These are phyloP conservation scores for Drosophila serrata DNA, from an alignment of 1,140 invertebrate species.

Conservation along the genomic window DNA sequence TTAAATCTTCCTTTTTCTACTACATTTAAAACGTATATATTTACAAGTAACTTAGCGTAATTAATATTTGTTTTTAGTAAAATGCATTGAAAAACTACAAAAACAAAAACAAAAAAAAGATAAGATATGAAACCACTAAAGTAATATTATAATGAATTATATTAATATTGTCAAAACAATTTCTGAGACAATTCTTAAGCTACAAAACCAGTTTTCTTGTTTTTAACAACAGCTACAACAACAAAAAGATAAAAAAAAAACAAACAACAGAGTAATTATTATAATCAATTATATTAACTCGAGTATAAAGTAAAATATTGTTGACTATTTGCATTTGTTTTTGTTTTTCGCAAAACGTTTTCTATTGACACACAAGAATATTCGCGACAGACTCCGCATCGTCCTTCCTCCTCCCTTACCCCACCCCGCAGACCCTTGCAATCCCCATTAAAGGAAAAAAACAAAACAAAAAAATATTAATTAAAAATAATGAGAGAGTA, in stretches of 20 bases:
- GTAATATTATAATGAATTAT: slow-evolving; percentile 68
- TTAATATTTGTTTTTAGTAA: slow-evolving; percentile 81
- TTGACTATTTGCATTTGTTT: slow-evolving; percentile 83
- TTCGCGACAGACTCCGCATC: slow-evolving; percentile 62
- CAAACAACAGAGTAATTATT: slow-evolving; percentile 61
- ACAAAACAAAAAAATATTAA: slow-evolving; percentile 19
- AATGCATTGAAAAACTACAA: slow-evolving; percentile 71
- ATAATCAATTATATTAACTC: slow-evolving; percentile 71
- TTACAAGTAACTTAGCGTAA: slow-evolving; percentile 81
- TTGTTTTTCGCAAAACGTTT: slow-evolving; percentile 83
- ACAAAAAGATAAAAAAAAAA: slow-evolving; percentile 34
- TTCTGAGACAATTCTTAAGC: slow-evolving; percentile 70
- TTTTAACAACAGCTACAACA: slow-evolving; percentile 76
- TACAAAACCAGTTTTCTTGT: slow-evolving; percentile 81
- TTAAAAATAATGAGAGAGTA: slow-evolving; percentile 15
- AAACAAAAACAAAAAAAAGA: slow-evolving; percentile 51
- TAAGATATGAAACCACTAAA: slow-evolving; percentile 58
- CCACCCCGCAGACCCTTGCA: slow-evolving; percentile 29
- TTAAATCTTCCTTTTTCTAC: slow-evolving; percentile 70
- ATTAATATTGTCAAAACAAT: slow-evolving; percentile 53
- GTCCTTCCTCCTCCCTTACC: slow-evolving; percentile 13
- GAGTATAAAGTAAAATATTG: slow-evolving; percentile 69
- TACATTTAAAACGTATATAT: slow-evolving; percentile 80
- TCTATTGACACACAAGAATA: slow-evolving; percentile 55
- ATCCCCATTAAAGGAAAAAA: slow-evolving; percentile 32